Evolutionary conservation across 2,113 vertebrate species (phyloP), one percentile per base, ranked within the genome.

Genomic region (Syngnathus scovelli): DNA sequence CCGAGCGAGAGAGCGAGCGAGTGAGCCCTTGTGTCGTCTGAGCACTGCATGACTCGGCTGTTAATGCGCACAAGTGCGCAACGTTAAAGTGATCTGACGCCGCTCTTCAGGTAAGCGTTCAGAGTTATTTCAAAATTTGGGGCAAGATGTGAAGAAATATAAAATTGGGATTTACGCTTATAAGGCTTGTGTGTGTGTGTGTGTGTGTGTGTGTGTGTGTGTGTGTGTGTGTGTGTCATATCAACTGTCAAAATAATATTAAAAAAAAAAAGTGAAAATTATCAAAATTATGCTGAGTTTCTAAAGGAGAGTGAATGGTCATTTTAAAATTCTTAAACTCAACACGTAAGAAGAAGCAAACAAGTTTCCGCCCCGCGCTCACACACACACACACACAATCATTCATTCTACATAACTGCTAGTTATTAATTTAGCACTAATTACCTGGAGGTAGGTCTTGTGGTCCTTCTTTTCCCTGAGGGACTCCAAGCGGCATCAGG

Each of bases 351-450:
- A 48, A 48, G 3, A 46, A 46, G 44, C 27, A 27, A 27, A 27
- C 27, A 27, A 27, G 27, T 27, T 27, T 27, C 27, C 27, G 27
- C 27, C 27, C 27, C 27, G 27, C 27, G 27, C 27, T 1, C 27
- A 33, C 27, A 33, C 27, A 33, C 27, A 33, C 27, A 33, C 23
- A 23, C 23, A 23, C 23, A 23, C 23, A 23, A 33, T 33, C 27
- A 33, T 33, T 33, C 2, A 33, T 33, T 33, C 27, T 76, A 68
- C 82, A 80, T 82, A 78, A 80, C 83, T 67, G 36, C 75, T 79
- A 65, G 54, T 86, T 79, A 77, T 82, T 83, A 54, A 54, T 54
- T 54, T 23, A 75, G 70, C 43, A 54, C 66, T 80, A 77, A 87
- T 81, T 76, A 86, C 67, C 39, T 33, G 23, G n/a, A 46, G 64